A percentile compares a stretch with the other conserved stretches of the same genome.
Conservation (phyloP, 2,888 invertebrate genomes). For the Gnatocerus cornutus region DNA sequence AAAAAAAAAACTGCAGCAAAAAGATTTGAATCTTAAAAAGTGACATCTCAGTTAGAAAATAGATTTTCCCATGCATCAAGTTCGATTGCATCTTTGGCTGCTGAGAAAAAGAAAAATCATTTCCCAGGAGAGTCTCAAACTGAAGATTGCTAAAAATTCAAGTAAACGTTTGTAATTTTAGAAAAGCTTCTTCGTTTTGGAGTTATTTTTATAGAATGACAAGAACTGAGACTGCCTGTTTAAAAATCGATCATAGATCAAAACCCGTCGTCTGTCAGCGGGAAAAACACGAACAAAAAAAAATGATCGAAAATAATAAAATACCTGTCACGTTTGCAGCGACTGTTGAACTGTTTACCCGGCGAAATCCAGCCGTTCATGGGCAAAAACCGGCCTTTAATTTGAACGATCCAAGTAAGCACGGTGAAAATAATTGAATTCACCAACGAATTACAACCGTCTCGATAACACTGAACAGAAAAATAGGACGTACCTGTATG, state of each 20-base stretch:
- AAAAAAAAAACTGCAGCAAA: no score
- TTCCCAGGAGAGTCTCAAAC: no score
- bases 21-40: no score
- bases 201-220: no score
- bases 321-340: conserved; percentile 41
- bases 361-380: conserved; percentile 46
- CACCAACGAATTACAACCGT: conserved; percentile 26
- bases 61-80: no score
- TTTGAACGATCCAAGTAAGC: conserved; percentile 40
- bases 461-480: conserved; percentile 35
- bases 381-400: conserved; percentile 43
- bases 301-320: conserved; percentile 19
- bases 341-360: conserved; percentile 34
- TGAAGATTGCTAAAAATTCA: no score
- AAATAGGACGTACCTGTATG: conserved; percentile 36
- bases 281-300: conserved; percentile 3
- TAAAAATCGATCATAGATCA: conserved; percentile 13
- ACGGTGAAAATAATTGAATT: conserved; percentile 35
- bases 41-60: no score
- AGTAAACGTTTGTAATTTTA: no score
- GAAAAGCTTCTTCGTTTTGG: no score
- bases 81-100: no score
- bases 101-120: no score
- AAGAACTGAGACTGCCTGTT: neutral
- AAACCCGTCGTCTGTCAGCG: conserved; percentile 4